A percentile compares a stretch with the other conserved stretches of the same genome.
phyloP scores from a whole-genome alignment of 2,113 vertebrate species.

The Azemiops feae region DNA sequence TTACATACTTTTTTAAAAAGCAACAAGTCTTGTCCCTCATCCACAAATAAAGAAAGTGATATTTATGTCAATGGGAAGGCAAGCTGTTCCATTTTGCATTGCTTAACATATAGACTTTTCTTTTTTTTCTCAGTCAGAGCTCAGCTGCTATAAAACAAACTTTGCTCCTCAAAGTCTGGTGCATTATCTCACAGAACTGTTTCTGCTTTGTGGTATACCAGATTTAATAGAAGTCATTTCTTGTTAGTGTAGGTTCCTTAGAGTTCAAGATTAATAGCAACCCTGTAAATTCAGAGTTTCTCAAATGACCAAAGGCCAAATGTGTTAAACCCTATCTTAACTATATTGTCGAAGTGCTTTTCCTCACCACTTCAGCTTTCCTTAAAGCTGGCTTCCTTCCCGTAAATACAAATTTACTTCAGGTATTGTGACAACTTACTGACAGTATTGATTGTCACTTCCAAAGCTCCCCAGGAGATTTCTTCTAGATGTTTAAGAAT shows the following conservation, averaged over 20 bases:
- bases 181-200: background rate
- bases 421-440: slow-evolving; percentile 27
- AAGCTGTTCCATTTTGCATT: background rate
- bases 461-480: background rate
- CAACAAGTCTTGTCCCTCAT: background rate
- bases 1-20: background rate
- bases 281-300: slow-evolving; percentile 24
- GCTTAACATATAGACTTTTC: background rate
- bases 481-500: slow-evolving; percentile 17
- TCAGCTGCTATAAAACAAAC: background rate
- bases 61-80: background rate
- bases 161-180: background rate
- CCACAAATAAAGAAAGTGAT: background rate
- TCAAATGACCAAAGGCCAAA: slow-evolving; percentile 21
- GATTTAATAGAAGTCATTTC: background rate
- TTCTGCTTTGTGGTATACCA: background rate
- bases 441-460: slow-evolving; percentile 25
- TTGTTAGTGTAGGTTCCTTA: background rate
- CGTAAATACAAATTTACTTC: slow-evolving; percentile 19
- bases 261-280: slow-evolving; percentile 17
- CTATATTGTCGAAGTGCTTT: slow-evolving; percentile 2
- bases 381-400: slow-evolving; percentile 1
- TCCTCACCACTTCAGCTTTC: background rate
- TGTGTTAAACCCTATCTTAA: slow-evolving; percentile 28
- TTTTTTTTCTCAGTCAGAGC: background rate